Conservation (phyloP, 2,888 invertebrate genomes). For the Meteorus cinctellus region DNA sequence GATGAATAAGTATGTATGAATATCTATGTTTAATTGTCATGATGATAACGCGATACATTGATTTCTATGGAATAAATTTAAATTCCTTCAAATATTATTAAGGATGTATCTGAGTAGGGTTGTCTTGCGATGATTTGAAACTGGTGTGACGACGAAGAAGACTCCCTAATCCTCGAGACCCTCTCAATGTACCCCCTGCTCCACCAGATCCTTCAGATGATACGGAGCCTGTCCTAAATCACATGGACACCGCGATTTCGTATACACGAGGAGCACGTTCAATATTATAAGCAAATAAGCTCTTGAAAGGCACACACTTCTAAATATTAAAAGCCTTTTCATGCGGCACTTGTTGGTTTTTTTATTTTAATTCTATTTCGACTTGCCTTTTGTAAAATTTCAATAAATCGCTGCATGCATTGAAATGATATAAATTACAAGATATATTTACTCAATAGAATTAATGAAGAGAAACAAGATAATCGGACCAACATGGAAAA, state of each 20-base stretch:
- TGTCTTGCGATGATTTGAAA: conserved; percentile 74
- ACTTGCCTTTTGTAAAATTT: conserved; percentile 59
- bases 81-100: conserved; percentile 8
- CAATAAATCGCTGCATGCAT: conserved; percentile 59
- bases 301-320: conserved; percentile 6
- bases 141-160: conserved; percentile 73
- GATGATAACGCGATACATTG: conserved; percentile 4
- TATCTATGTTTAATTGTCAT: conserved; percentile 17
- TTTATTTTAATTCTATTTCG: conserved; percentile 17
- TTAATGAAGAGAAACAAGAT: conserved; percentile 24
- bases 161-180: conserved; percentile 72
- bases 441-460: conserved; percentile 26
- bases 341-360: conserved; percentile 4
- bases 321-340: background rate
- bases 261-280: conserved; percentile 65
- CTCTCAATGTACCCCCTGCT: conserved; percentile 72
- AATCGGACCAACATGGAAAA: conserved; percentile 40
- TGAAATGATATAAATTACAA: conserved; percentile 49
- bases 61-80: background rate
- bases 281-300: conserved; percentile 13
- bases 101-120: conserved; percentile 72
- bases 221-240: conserved; percentile 73
- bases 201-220: conserved; percentile 73
- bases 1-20: conserved; percentile 8
- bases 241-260: conserved; percentile 72